These are phyloP conservation scores for Hemistola chrysoprasaria DNA, from an alignment of 2,888 invertebrate genomes.

Conservation along the genomic window DNA sequence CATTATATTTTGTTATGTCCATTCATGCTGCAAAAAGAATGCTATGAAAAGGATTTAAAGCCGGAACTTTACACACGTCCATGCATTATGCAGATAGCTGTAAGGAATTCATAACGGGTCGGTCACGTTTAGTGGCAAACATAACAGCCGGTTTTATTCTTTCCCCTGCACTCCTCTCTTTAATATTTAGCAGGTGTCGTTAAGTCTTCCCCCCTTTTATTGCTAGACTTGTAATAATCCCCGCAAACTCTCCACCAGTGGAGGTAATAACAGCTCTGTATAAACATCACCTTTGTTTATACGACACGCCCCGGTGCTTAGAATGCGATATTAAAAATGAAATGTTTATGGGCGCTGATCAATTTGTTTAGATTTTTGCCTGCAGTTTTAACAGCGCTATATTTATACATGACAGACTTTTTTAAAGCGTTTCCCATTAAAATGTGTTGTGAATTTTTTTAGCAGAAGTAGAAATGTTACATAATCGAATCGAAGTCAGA, in stretches of 20 bases:
- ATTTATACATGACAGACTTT: too few relatives aligned
- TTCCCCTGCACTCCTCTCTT: conserved; percentile 52
- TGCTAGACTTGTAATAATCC: conserved; percentile 70
- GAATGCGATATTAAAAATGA: conserved; percentile 24
- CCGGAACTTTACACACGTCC: conserved; percentile 1
- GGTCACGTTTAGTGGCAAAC: conserved; percentile 55
- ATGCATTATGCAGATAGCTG: conserved; percentile 16
- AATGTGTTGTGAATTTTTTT: too few relatives aligned
- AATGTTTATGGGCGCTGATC: conserved; percentile 13
- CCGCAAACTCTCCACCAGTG: conserved; percentile 42
- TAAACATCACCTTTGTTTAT: conserved; percentile 53
- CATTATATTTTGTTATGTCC: too few relatives aligned
- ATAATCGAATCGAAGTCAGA: too few relatives aligned
- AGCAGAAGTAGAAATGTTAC: too few relatives aligned
- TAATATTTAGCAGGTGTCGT: conserved; percentile 77
- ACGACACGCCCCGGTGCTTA: conserved; percentile 39
- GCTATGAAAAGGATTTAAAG: neutral
- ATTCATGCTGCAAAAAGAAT: too few relatives aligned
- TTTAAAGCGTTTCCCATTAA: too few relatives aligned
- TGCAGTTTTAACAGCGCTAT: too few relatives aligned
- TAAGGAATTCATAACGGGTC: conserved; percentile 44
- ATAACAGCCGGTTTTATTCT: conserved; percentile 60
- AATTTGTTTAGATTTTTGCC: conserved; percentile 1
- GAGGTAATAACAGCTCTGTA: conserved; percentile 54
- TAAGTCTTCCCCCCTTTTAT: conserved; percentile 58